Evolutionary conservation across 2,888 invertebrate species (phyloP).

Genomic region (Eilema griseolum): DNA sequence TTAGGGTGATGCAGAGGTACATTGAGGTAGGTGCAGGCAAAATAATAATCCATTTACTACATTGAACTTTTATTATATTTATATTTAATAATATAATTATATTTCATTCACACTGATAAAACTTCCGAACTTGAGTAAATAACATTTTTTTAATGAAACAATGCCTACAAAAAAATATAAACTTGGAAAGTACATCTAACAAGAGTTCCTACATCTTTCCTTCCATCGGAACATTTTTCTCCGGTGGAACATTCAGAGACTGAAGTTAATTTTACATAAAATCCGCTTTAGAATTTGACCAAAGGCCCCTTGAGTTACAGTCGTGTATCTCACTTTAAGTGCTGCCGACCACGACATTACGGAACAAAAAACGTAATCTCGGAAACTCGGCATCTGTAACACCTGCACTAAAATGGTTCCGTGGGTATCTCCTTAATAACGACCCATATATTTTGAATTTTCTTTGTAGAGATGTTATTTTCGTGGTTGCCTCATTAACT

Average conservation of each 20-base stretch:
- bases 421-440: conserved; percentile 12
- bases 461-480: not conserved
- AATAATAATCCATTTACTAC: too few species aligned
- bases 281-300: conserved; percentile 17
- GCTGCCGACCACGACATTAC: conserved; percentile 32
- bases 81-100: too few species aligned
- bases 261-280: conserved; percentile 15
- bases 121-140: too few species aligned
- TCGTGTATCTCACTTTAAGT: conserved; percentile 38
- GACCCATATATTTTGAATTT: not conserved
- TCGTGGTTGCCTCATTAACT: not conserved
- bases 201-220: too few species aligned
- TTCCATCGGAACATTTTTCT: not conserved
- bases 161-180: not conserved
- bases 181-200: not conserved
- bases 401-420: conserved; percentile 16
- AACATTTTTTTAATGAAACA: too few species aligned
- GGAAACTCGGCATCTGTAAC: conserved; percentile 7
- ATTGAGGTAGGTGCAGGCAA: too few species aligned
- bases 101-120: not conserved
- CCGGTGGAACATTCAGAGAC: not conserved
- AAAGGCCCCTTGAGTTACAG: conserved; percentile 20
- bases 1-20: too few species aligned
- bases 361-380: conserved; percentile 22
- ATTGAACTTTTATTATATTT: too few species aligned